Percentiles rank a stretch among this genome's conserved stretches.
These are phyloP conservation scores for Archivesica marissinica DNA, from an alignment of 1,140 invertebrate genomes.

Conservation along the genomic window DNA sequence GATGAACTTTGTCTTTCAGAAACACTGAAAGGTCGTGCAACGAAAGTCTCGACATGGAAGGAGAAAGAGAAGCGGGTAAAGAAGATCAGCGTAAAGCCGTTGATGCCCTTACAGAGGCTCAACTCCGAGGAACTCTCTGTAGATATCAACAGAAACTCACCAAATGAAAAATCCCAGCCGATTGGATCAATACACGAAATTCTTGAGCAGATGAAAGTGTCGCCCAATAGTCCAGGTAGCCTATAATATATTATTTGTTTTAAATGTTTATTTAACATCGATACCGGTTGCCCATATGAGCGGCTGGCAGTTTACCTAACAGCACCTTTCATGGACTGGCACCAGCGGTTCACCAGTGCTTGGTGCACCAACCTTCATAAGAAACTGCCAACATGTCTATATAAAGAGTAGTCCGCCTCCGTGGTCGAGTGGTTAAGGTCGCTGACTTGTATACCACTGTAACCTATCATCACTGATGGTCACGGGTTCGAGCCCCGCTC, in stretches of 20 bases:
- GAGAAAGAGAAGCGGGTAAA: neutral
- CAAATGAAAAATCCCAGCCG: slow-evolving; percentile 3
- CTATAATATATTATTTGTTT: neutral
- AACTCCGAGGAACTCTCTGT: neutral
- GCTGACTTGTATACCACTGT: too few relatives aligned
- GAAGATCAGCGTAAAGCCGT: slow-evolving; percentile 21
- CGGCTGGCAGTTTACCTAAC: too few relatives aligned
- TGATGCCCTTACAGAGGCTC: slow-evolving; percentile 1
- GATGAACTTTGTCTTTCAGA: neutral
- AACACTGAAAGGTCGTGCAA: neutral
- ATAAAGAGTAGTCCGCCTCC: too few relatives aligned
- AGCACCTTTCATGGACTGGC: too few relatives aligned
- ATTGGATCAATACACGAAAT: slow-evolving; percentile 31
- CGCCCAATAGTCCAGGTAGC: slow-evolving; percentile 6
- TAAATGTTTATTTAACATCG: too few relatives aligned
- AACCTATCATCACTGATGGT: too few relatives aligned
- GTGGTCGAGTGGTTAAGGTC: too few relatives aligned
- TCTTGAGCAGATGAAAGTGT: slow-evolving; percentile 20
- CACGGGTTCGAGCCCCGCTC: too few relatives aligned
- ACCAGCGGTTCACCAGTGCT: too few relatives aligned
- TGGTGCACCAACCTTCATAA: too few relatives aligned
- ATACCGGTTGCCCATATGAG: too few relatives aligned
- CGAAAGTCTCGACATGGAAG: neutral
- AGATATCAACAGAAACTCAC: slow-evolving; percentile 1
- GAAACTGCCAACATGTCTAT: too few relatives aligned